Base-by-base conservation (phyloP, 2,888 invertebrate genomes). In the Noctua comes region DNA sequence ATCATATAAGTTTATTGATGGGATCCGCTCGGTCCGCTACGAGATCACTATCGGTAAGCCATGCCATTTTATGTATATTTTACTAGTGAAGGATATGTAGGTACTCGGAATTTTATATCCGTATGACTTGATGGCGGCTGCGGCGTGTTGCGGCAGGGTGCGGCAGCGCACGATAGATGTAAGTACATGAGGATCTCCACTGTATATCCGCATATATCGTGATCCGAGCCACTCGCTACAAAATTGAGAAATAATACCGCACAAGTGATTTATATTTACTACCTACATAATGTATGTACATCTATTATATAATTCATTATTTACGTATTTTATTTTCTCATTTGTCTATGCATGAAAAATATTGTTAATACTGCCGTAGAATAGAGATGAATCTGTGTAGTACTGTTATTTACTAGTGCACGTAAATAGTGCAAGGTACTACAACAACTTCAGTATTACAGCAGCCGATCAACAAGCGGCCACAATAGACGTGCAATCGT, bases 191-290 rank as follows among this genome's bases (percentile, higher is more conserved):
- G 68, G 68, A 51, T 77, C 70, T 51, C 62, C 74, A 24, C 74
- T 40, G 62, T 4, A 69, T 62, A 73, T 82, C 76, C 78, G 54
- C 40, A 43, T 13, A 51, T 36, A 73, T 77, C 27, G 73, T 66
- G 70, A 78, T 79, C 82, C 66, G 48, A 59, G 2, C 10, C 31
- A 57, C 81, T 73, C 66, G 64, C 73, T 71, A 57, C n/a, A 18
- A 66, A 73, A 76, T 68, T 72, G 73, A 84, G 69, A 43, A 79
- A 74, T 78, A 73, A 76, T 76, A 69, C 69, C 71, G 54, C 68
- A 46, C 66, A 36, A 64, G 68, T 85, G 68, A 73, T 68, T 74
- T 79, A 79, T 76, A 62, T 76, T 74, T 46, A 68, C 68, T 66
- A 46, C 59, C 59, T 40, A 40, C 59, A 18, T 36, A 36, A 36